These are phyloP conservation scores for Pogonomyrmex barbatus DNA, from an alignment of 1,140 invertebrate genomes.

Conservation along the genomic window DNA sequence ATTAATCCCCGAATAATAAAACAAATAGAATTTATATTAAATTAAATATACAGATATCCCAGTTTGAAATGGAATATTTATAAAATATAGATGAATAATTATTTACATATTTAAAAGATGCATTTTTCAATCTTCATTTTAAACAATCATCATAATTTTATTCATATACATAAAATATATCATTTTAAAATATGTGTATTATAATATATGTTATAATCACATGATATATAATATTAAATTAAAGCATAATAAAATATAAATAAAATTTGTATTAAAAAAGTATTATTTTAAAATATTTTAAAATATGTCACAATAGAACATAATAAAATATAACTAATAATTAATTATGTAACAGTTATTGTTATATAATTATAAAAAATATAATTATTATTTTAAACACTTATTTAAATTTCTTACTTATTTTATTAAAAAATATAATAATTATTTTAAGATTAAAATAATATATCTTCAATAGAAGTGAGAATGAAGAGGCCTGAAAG, in stretches of 20 bases:
- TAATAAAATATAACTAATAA: not conserved
- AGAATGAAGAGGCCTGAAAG: not conserved
- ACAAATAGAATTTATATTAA: not conserved
- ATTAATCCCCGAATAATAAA: constrained; percentile 2
- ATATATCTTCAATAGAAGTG: not conserved
- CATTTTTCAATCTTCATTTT: not conserved
- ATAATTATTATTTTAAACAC: not conserved
- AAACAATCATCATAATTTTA: not conserved
- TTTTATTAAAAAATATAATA: no score
- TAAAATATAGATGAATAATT: not conserved
- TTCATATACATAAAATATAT: not conserved
- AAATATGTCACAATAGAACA: not conserved
- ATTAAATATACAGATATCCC: not conserved
- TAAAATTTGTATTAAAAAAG: not conserved
- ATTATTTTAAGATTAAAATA: not conserved
- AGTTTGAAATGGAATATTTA: constrained; percentile 7
- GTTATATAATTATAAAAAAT: not conserved
- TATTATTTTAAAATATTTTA: not conserved
- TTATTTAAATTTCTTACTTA: not conserved
- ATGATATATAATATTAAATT: not conserved
- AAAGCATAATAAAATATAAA: not conserved
- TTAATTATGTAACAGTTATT: not conserved
- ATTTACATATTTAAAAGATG: not conserved
- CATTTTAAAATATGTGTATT: not conserved
- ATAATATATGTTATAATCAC: not conserved